Evolutionary conservation across 2,888 invertebrate genomes (phyloP), one percentile per base, ranked within the genome.

Genomic region (Scaptomyza cyrtandrae): DNA sequence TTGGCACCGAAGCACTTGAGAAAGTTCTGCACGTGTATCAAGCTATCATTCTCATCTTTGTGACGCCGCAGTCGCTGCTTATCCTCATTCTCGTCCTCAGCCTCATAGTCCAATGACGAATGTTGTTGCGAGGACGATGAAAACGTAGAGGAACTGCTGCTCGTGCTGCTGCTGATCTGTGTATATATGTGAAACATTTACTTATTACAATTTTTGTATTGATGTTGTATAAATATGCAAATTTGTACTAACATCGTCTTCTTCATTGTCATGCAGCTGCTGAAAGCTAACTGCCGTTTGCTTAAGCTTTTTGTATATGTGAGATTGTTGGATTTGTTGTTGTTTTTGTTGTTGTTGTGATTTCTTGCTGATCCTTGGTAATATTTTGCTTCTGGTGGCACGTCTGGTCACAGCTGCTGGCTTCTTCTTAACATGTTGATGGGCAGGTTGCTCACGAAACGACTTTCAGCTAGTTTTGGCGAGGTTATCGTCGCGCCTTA

Each of bases 391-490:
- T 44, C 24, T 33, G 27, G 7, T 76, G 27, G 48, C 62, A 43
- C 71, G 63, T 41, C 61, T 80, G 71, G 48, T 52, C 45, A 43
- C 16, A 2, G 52, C 35, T 3, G 53, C 33, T 57, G 58, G 45
- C 37, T 71, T 78, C 71, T 80, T 80, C 57, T 71, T 80, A n/a
- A 52, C 61, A 7, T 56, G 69, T 58, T 71, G 75, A 50, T 68
- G 67, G 57, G 33, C 19, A 10, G 68, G 66, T 54, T 80, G 75
- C 57, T 80, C 71, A 72, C 78, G 90, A 86, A 77, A 80, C 85
- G 89, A 91, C 90, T 92, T 92, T 92, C 92, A 92, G 92, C 92
- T 92, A 84, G 90, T 88, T 91, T 92, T 92, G 78, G 90, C 90
- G 71, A 91, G 90, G 86, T 89, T 91, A 91, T 92, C 92, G 84